Conservation (phyloP, 2,113 vertebrate genomes). For the Galbula dea region DNA sequence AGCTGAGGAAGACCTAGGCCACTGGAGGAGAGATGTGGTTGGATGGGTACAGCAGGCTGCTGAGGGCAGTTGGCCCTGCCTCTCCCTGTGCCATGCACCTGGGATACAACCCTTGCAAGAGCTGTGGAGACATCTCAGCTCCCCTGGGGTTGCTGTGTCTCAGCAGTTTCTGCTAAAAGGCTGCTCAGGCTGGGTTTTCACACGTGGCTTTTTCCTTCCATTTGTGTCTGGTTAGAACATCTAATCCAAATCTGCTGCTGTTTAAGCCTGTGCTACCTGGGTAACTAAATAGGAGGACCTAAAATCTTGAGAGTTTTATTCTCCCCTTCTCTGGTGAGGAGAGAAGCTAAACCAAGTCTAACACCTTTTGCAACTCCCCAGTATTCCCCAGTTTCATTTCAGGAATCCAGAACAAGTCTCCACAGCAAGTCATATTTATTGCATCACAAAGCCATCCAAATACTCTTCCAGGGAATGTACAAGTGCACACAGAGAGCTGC, state of each 20-base stretch:
- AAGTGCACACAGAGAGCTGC: neutral
- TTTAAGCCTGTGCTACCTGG: neutral
- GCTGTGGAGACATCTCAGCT: neutral
- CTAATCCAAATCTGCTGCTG: neutral
- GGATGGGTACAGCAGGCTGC: neutral
- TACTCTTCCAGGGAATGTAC: neutral
- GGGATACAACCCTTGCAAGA: neutral
- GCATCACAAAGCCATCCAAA: neutral
- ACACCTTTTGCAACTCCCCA: neutral
- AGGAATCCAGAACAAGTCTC: neutral
- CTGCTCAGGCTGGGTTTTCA: neutral
- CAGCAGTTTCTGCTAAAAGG: neutral
- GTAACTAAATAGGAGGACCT: neutral
- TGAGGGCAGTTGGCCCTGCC: accelerated
- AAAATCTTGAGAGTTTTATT: neutral
- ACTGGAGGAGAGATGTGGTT: neutral
- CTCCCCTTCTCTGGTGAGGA: neutral
- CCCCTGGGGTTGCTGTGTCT: neutral
- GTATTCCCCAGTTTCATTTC: neutral
- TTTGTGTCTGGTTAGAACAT: neutral
- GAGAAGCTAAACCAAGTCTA: neutral
- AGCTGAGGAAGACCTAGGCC: neutral
- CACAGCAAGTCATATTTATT: neutral
- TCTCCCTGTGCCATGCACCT: neutral
- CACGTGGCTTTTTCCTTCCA: neutral